phyloP scores from a whole-genome alignment of 2,113 vertebrate species.

The Garra rufa region DNA sequence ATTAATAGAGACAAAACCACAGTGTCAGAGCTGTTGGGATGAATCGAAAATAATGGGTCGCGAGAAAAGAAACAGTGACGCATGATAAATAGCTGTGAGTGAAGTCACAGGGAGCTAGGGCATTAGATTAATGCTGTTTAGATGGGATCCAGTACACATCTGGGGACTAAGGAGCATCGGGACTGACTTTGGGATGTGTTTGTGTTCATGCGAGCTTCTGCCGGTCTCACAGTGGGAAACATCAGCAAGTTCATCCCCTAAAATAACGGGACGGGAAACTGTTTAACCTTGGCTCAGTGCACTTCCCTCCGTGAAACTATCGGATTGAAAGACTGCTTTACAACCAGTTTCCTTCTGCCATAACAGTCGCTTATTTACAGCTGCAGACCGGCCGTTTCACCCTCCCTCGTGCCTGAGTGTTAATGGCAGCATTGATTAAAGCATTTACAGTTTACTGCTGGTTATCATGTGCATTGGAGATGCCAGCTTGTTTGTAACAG shows the following conservation, averaged over 20 bases:
- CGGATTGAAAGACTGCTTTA: constrained; percentile 21
- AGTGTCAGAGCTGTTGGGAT: constrained; percentile 21
- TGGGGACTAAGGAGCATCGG: background rate
- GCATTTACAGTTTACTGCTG: constrained; percentile 29
- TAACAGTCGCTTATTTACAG: constrained; percentile 39
- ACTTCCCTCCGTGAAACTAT: constrained; percentile 34
- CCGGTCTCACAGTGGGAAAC: constrained; percentile 33
- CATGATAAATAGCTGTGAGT: constrained; percentile 30
- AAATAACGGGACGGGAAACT: constrained; percentile 34
- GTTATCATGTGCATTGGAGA: constrained; percentile 40
- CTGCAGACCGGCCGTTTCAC: constrained; percentile 31
- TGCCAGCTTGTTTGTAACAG: constrained; percentile 11
- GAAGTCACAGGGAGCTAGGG: background rate
- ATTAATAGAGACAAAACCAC: constrained; percentile 30
- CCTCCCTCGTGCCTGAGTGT: constrained; percentile 22
- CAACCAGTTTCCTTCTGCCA: constrained; percentile 33
- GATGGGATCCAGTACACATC: constrained; percentile 18
- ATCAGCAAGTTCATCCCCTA: constrained; percentile 22
- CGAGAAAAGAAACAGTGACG: constrained; percentile 14
- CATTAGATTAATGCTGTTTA: constrained; percentile 19
- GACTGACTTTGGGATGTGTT: constrained; percentile 14
- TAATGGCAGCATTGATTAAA: constrained; percentile 46
- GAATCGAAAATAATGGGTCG: constrained; percentile 21
- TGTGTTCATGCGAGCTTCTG: background rate
- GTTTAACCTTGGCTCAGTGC: constrained; percentile 39